Evolutionary conservation across 2,888 invertebrate genomes (phyloP), one percentile per base, ranked within the genome.

Genomic region (Adelognathus sp.): DNA sequence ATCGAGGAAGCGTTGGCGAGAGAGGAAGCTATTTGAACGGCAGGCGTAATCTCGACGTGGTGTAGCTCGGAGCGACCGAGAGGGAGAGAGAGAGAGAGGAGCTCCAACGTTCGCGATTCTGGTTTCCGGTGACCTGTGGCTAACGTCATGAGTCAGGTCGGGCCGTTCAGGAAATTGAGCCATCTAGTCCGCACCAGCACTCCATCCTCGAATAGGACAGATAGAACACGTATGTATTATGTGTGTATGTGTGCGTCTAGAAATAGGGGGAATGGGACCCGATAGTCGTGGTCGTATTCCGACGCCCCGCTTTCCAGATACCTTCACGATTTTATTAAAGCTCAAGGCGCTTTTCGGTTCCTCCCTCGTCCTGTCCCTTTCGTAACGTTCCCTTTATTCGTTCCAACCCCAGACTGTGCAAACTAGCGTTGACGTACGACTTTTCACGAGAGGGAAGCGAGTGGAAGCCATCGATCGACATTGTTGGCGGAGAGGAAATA

Each of bases 101-200:
- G 70, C 70, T 44, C 36, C 54, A 73, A 80, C 81, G 76, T 78
- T 82, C 81, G 61, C 78, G 67, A 70, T 50, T 79, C 66, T 80
- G 44, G 81, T 79, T 84, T 85, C 84, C 83, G 82, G 76, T 73
- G 81, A 81, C 72, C 81, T 79, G 82, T 81, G 79, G 66, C 79
- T 84, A 83, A 86, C 81, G 80, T 80, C 80, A 73, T 71, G 79
- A 81, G 81, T 76, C 74, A 64, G 70, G 70, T 39, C 31, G 54
- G 67, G 80, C 82, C n/a, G 80, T 84, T 84, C 84, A 83, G 86
- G 86, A 86, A 86, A 86, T 86, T 86, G 86, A 86, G 76, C 85
- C 78, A 86, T 86, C 84, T 75, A 66, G 78, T 76, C 76, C 64
- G 74, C 75, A 41, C 24, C 50, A 58, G 39, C 64, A 66, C 33